Conservation (phyloP, 2,113 vertebrate species). For the Ellobius talpinus region DNA sequence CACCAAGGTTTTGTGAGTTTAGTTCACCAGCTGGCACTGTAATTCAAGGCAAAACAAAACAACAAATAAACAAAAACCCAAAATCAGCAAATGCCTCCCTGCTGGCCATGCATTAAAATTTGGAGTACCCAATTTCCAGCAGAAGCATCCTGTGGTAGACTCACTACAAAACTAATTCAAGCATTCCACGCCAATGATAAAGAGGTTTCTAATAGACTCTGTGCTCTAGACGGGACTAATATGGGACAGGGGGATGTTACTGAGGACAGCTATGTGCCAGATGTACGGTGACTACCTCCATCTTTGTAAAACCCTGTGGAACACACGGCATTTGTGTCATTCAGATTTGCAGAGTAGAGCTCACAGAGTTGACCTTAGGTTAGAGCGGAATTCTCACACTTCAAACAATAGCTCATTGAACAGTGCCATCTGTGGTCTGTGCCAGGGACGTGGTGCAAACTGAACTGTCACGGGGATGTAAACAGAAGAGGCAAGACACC, state of each 20-base stretch:
- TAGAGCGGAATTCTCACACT: constrained; percentile 36
- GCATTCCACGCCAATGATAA: not conserved
- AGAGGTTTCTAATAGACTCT: not conserved
- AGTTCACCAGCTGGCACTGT: not conserved
- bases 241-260: not conserved
- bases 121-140: not conserved
- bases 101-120: not conserved
- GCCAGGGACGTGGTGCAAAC: constrained; percentile 54
- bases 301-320: not conserved
- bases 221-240: not conserved
- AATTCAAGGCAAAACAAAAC: not conserved
- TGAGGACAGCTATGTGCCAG: not conserved
- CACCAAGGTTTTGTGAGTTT: not conserved
- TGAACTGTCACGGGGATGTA: constrained; percentile 63
- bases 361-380: constrained; percentile 48
- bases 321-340: not conserved
- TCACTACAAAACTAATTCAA: not conserved
- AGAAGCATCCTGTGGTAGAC: not conserved
- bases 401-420: constrained; percentile 71
- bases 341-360: constrained; percentile 39
- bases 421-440: constrained; percentile 49
- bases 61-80: not conserved
- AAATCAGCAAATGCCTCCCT: not conserved
- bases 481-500: constrained; percentile 62
- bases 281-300: not conserved